Conservation (phyloP, 1,140 invertebrate genomes). For the Ylistrum balloti region DNA sequence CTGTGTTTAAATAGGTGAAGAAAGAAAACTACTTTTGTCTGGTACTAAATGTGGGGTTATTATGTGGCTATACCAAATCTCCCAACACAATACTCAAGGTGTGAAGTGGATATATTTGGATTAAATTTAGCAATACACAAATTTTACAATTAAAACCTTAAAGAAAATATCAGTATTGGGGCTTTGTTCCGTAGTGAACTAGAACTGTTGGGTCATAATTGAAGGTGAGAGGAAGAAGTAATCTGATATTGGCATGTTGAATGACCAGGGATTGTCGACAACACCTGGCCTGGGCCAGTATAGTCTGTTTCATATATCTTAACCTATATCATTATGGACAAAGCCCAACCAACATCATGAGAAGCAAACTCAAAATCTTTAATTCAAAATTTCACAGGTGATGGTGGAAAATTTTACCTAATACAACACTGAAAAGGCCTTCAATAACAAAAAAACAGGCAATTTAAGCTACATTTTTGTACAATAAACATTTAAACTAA, state of each 20-base stretch:
- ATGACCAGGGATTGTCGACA: neutral
- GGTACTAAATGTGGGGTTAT: slow-evolving; percentile 11
- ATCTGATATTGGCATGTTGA: slow-evolving; percentile 10
- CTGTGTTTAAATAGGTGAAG: slow-evolving; percentile 32
- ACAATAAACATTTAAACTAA: neutral
- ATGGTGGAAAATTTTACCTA: neutral
- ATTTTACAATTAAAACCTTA: neutral
- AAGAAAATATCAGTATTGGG: slow-evolving; percentile 23
- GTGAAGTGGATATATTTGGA: slow-evolving; percentile 20
- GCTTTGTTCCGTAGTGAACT: neutral
- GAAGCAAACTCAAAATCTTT: neutral
- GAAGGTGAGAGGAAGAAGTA: slow-evolving; percentile 23
- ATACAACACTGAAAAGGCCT: neutral
- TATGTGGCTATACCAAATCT: neutral
- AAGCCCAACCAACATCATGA: neutral
- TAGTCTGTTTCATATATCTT: neutral
- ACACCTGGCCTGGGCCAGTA: slow-evolving; percentile 10
- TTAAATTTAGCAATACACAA: slow-evolving; percentile 28
- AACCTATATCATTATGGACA: neutral
- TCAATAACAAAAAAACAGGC: neutral
- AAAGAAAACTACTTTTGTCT: slow-evolving; percentile 30
- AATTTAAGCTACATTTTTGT: slow-evolving; percentile 10
- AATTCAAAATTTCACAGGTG: slow-evolving; percentile 32
- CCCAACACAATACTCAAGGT: neutral
- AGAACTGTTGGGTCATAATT: neutral